A percentile compares a stretch with the other conserved stretches of the same genome.
Conservation (phyloP, 2,113 vertebrate species). For the Ctenomys sociabilis region DNA sequence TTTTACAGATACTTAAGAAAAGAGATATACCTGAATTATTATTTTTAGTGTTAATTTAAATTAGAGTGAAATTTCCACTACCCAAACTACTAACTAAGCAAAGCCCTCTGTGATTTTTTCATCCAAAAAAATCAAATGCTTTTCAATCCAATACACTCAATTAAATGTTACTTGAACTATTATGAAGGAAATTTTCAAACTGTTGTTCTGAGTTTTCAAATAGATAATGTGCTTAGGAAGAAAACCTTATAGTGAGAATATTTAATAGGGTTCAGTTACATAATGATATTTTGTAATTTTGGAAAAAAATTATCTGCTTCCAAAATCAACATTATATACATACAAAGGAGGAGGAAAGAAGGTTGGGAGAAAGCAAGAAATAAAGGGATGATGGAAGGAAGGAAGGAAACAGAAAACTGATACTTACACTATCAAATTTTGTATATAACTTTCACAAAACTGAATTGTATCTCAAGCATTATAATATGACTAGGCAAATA, state of each 20-base stretch:
- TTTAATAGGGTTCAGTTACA: slow-evolving; percentile 13
- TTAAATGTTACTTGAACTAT: slow-evolving; percentile 46
- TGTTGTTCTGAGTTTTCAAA: background rate
- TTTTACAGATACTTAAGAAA: background rate
- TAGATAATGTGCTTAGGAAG: background rate
- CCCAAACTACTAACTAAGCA: background rate
- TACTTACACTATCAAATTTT: background rate
- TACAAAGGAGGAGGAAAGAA: background rate
- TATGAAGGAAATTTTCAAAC: slow-evolving; percentile 35
- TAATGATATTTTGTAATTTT: slow-evolving; percentile 11
- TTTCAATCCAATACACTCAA: background rate
- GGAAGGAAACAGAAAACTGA: background rate
- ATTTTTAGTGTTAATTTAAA: background rate
- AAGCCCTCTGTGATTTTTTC: background rate
- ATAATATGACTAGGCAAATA: background rate
- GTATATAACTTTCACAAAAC: background rate
- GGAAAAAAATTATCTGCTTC: slow-evolving; percentile 26
- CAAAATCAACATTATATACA: slow-evolving; percentile 15
- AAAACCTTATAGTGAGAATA: background rate
- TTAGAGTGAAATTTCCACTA: background rate
- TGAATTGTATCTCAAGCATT: background rate
- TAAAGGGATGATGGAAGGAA: too few relatives aligned
- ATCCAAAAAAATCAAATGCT: background rate
- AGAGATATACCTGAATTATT: background rate
- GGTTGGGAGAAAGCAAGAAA: background rate